These are phyloP conservation scores for Carpatolechia fugitivella DNA, from an alignment of 2,888 invertebrate species.

Conservation along the genomic window DNA sequence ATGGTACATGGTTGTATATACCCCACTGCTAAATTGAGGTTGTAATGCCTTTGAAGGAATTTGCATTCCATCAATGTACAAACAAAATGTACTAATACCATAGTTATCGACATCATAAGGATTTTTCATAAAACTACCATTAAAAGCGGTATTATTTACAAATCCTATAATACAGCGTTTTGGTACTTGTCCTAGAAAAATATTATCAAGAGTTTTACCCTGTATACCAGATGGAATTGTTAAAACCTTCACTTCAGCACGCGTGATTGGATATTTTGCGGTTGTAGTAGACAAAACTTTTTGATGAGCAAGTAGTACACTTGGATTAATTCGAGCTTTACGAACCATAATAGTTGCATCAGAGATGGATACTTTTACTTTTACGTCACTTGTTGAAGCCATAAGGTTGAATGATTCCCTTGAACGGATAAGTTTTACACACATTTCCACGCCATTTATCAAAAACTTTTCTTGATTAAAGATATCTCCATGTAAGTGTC, in stretches of 20 bases:
- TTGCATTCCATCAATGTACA: constrained; percentile 27
- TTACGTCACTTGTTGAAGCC: constrained; percentile 12
- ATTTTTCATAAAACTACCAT: constrained; percentile 26
- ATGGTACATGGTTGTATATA: constrained; percentile 19
- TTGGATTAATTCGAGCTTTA: constrained; percentile 22
- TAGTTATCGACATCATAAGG: constrained; percentile 29
- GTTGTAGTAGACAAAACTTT: constrained; percentile 24
- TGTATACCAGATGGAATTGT: constrained; percentile 28
- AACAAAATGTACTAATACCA: constrained; percentile 24
- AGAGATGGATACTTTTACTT: constrained; percentile 21
- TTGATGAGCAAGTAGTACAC: constrained; percentile 24
- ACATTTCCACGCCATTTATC: constrained; percentile 27
- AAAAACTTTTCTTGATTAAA: constrained; percentile 28
- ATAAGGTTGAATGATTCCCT: constrained; percentile 18
- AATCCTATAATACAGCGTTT: constrained; percentile 28
- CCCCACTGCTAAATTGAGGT: constrained; percentile 16
- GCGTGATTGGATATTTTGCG: constrained; percentile 30
- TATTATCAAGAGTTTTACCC: constrained; percentile 27
- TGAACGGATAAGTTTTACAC: constrained; percentile 21
- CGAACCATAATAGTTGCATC: constrained; percentile 22
- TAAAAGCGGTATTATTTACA: constrained; percentile 24
- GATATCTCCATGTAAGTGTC: constrained; percentile 26
- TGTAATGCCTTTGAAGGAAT: constrained; percentile 23
- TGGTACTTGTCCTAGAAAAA: constrained; percentile 27
- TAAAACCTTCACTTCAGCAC: constrained; percentile 27